Evolutionary conservation across 2,888 invertebrate genomes (phyloP), one percentile per base, ranked within the genome.

Genomic region (Leptarthrus brevirostris): DNA sequence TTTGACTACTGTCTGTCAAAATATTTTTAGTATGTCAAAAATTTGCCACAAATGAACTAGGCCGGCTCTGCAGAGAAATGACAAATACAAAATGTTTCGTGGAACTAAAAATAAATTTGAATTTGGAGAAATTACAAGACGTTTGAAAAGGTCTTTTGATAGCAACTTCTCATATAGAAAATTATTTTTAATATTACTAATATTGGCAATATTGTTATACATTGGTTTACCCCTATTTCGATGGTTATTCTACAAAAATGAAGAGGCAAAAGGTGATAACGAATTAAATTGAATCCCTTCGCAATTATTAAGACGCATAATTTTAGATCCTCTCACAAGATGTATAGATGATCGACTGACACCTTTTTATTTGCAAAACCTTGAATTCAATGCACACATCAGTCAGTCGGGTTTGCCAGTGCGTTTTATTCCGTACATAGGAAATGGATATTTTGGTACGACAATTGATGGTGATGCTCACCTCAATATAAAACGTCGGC

Each of bases 401-500:
- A 85, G 89, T 75, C 90, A 91, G 79, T 79, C 86, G 40, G 84
- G 87, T 2, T 86, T 86, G 14, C 89, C 89, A 78, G 87, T 88
- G 52, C 86, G 88, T 77, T 91, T 89, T 79, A 87, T 92, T 82
- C 92, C 92, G 79, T 93, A 92, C 80, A 87, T 91, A 74, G 93
- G 93, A 10, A 93, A 93, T 84, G 93, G 93, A 0, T 86, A 90
- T 74, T 85, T 93, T 75, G 93, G 92, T 0, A 79, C 92, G 44
- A 87, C 90, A 44, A 84, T 92, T 49, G 86, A 89, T 64, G 87
- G 89, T 61, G 89, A 91, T 79, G 87, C 90, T 3, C 86, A 88
- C 77, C 80, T 93, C 20, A 90, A 91, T 80, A 89, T 93, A 30
- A 91, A 91, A 83, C 84, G 86, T 52, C 90, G 90, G 0, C 86